A percentile compares a stretch with the other conserved stretches of the same genome.
Conservation (phyloP, 2,888 invertebrate genomes). For the Folsomia candida region DNA sequence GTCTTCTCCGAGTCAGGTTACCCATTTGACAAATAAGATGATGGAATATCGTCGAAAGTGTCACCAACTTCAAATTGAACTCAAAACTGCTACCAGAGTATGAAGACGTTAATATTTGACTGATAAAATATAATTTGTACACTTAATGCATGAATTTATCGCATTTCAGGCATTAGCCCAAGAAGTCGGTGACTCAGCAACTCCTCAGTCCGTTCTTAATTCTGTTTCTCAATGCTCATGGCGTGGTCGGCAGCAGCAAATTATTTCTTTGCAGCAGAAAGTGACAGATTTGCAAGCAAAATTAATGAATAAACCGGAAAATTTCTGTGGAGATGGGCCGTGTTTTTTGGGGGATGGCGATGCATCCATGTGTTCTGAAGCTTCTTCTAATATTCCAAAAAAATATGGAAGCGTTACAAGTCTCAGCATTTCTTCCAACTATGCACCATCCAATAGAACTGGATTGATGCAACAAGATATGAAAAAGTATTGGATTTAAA, state of each 20-base stretch:
- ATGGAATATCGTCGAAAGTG: slow-evolving; percentile 63
- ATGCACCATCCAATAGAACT: slow-evolving; percentile 17
- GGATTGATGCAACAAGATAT: slow-evolving; percentile 25
- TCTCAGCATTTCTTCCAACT: background rate
- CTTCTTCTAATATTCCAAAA: background rate
- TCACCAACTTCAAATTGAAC: slow-evolving; percentile 67
- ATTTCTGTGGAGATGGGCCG: background rate
- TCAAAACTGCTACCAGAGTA: slow-evolving; percentile 53
- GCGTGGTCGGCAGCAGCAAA: slow-evolving; percentile 76
- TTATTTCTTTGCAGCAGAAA: slow-evolving; percentile 67
- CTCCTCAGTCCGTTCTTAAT: slow-evolving; percentile 59
- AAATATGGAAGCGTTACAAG: background rate
- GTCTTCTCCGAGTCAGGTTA: slow-evolving; percentile 33
- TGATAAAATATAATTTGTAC: background rate
- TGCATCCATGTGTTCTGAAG: background rate
- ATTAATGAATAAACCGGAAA: slow-evolving; percentile 33
- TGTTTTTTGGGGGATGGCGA: background rate
- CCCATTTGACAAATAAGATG: slow-evolving; percentile 44
- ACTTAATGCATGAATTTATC: background rate
- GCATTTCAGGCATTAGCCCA: slow-evolving; percentile 62
- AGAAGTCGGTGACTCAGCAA: slow-evolving; percentile 71
- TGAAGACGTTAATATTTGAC: background rate
- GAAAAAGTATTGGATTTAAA: slow-evolving; percentile 23
- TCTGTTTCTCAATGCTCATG: slow-evolving; percentile 64
- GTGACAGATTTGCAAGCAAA: slow-evolving; percentile 66